Conservation (phyloP, 2,113 vertebrate genomes). For the Archilochus colubris region DNA sequence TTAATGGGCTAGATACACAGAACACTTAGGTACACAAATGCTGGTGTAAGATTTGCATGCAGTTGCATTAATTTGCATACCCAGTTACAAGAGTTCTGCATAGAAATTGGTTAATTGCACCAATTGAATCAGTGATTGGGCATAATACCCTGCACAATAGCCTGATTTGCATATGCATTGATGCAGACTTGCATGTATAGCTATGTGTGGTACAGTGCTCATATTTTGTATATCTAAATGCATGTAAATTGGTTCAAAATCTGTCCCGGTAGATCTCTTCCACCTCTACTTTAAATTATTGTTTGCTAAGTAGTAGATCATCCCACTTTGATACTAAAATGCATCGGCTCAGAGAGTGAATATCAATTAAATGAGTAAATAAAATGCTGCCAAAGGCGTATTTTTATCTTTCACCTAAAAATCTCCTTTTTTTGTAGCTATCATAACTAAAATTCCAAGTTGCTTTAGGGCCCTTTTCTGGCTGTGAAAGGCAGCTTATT, state of each 20-base stretch:
- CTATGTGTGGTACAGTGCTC: constrained; percentile 18
- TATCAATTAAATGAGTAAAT: constrained; percentile 64
- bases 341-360: not conserved
- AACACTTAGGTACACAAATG: constrained; percentile 35
- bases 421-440: not conserved
- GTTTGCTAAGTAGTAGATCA: constrained; percentile 57
- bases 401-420: constrained; percentile 36
- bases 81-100: constrained; percentile 7
- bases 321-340: not conserved
- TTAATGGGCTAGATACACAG: constrained; percentile 38
- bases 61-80: constrained; percentile 51
- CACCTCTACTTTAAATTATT: constrained; percentile 36
- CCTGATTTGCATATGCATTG: constrained; percentile 42
- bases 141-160: constrained; percentile 44
- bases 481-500: not conserved
- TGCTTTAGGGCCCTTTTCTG: not conserved
- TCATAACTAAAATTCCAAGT: not conserved
- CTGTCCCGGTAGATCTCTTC: constrained; percentile 52
- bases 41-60: constrained; percentile 24
- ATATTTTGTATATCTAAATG: constrained; percentile 37
- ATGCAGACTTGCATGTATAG: constrained; percentile 12
- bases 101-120: constrained; percentile 62
- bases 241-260: constrained; percentile 50
- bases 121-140: constrained; percentile 43
- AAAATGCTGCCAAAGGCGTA: constrained; percentile 47